Conservation (phyloP, 2,888 invertebrate genomes). For the Thymelicus acteon region DNA sequence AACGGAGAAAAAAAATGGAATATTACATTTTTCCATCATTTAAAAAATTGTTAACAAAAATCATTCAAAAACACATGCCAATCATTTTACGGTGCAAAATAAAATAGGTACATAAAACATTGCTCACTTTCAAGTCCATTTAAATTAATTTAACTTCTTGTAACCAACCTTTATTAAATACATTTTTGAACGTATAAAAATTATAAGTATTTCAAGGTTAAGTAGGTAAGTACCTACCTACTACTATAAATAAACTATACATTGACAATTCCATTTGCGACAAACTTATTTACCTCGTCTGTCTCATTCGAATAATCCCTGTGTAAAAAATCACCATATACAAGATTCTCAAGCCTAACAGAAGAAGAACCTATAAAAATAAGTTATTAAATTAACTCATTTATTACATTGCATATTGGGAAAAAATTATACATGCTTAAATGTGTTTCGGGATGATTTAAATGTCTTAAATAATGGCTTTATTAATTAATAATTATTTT, state of each 20-base stretch:
- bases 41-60: conserved; percentile 4
- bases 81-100: conserved; percentile 9
- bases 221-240: too few species aligned
- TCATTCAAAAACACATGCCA: conserved; percentile 10
- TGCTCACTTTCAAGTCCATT: background rate
- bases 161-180: background rate
- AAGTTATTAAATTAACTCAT: too few species aligned
- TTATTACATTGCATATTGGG: too few species aligned
- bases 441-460: too few species aligned
- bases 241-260: background rate
- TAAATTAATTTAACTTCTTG: background rate
- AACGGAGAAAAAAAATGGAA: background rate
- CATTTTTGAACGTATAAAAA: background rate
- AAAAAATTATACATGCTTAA: too few species aligned
- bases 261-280: conserved; percentile 4
- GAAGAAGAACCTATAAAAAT: too few species aligned
- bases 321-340: background rate
- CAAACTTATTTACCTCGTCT: background rate
- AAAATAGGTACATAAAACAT: background rate
- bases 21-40: conserved; percentile 1
- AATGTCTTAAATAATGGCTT: too few species aligned
- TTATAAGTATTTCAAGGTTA: too few species aligned
- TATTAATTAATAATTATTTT: too few species aligned
- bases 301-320: background rate
- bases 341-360: too few species aligned